Base-by-base conservation (phyloP, 2,888 invertebrate species). In the Bugula neritina region DNA sequence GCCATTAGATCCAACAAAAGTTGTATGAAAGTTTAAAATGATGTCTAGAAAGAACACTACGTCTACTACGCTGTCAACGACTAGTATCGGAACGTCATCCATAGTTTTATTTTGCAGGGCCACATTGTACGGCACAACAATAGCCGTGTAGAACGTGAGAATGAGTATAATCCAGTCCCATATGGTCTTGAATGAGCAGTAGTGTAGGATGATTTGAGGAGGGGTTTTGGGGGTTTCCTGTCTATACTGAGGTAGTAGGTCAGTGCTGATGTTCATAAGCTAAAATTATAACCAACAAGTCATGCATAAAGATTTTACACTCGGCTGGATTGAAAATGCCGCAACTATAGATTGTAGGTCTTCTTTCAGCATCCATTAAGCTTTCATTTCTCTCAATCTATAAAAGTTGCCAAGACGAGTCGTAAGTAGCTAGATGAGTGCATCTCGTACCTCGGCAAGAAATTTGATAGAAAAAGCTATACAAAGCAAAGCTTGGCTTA, bases 81-180 rank as follows among this genome's bases (percentile, higher is more conserved):
- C 84, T 1, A 85, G 76, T 2, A 85, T 73, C 1, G 85, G 85
- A 71, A 87, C 83, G 74, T 82, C 82, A 74, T 84, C 83, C 79
- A 86, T 80, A 78, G 95, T 97, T 87, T 98, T 98, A 88, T 96
- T 97, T 88, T 97, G 96, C 89, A 99, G 99, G 85, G 99, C 97
- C 83, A 98, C 97, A 87, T 99, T 99, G 89, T 96, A 99, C 78
- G 99, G 99, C 83, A 98, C 97, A 94, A 89, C 87, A 86, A 96
- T 93, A 84, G 95, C 98, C 79, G 99, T 99, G 89, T 99, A 99
- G 89, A 99, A 98, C 81, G 99, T 99, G 85, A 99, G 90, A 87
- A 95, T 94, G 80, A 99, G 90, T 86, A 99, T 99, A 86, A 99
- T 93, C 99, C 99, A 99, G 88, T 98, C 97, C 96, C 97, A 98